These are phyloP conservation scores for Drosophila burlai DNA, from an alignment of 1,140 invertebrate species.

Conservation along the genomic window DNA sequence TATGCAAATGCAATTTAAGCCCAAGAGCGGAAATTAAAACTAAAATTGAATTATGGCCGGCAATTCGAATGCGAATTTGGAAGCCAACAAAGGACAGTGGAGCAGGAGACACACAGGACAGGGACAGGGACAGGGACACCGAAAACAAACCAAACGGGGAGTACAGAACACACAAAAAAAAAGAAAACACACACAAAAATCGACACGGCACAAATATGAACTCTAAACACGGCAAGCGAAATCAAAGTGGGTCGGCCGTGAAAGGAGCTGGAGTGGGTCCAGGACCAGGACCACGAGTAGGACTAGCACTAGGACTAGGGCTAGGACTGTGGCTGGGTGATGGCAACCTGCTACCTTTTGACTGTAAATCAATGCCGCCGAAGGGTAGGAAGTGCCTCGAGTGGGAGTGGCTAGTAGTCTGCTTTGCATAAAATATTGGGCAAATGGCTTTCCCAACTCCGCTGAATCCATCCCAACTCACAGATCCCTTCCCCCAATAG, in stretches of 20 bases:
- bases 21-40: conserved; percentile 81
- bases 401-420: conserved; percentile 19
- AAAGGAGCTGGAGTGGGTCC: background rate
- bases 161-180: conserved; percentile 1
- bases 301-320: background rate
- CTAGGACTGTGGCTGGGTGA: conserved; percentile 1
- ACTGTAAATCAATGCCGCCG: conserved; percentile 53
- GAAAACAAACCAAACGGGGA: conserved; percentile 8
- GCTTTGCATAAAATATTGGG: conserved; percentile 77
- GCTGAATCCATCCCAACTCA: background rate
- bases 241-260: conserved; percentile 54
- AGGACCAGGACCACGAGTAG: background rate
- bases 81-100: conserved; percentile 1
- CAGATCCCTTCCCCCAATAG: background rate
- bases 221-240: conserved; percentile 58
- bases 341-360: conserved; percentile 51
- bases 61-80: conserved; percentile 27
- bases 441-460: conserved; percentile 17
- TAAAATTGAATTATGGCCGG: conserved; percentile 81
- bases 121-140: background rate
- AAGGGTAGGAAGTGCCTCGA: background rate
- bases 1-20: conserved; percentile 76
- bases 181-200: conserved; percentile 41
- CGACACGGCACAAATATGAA: conserved; percentile 62
- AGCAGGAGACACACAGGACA: background rate